Conservation (phyloP, 1,140 invertebrate genomes). For the Neelides sp. region DNA sequence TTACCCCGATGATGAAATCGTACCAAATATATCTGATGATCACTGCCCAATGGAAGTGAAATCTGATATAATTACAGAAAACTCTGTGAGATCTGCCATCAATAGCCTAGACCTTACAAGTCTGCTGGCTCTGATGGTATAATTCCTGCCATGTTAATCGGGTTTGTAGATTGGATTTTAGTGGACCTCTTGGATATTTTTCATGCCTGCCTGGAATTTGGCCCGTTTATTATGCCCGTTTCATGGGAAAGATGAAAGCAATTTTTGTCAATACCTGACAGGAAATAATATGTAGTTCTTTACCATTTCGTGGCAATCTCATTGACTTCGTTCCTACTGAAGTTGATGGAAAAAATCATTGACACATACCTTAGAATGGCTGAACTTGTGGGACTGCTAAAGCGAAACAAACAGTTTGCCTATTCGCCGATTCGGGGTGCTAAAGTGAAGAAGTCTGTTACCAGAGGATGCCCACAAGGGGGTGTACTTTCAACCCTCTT, state of each 20-base stretch:
- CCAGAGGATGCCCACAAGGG: constrained; percentile 15
- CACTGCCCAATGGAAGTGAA: too few species aligned
- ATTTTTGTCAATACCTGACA: constrained; percentile 23
- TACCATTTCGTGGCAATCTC: constrained; percentile 21
- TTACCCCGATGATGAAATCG: too few species aligned
- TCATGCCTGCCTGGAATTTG: constrained; percentile 7
- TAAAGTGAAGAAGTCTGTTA: background rate
- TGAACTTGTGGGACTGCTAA: constrained; percentile 1
- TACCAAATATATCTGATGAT: too few species aligned
- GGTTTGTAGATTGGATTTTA: background rate
- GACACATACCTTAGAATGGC: constrained; percentile 11
- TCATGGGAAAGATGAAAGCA: constrained; percentile 9
- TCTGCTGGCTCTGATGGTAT: constrained; percentile 17
- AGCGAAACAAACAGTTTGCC: constrained; percentile 9
- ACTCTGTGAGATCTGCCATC: too few species aligned
- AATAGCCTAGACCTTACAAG: constrained; percentile 9
- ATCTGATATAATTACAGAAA: too few species aligned
- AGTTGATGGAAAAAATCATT: constrained; percentile 17
- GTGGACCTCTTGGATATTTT: background rate
- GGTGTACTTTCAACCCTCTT: constrained; percentile 14
- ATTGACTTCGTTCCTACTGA: constrained; percentile 19
- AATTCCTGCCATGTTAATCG: constrained; percentile 14
- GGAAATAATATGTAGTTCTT: constrained; percentile 4
- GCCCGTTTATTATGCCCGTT: constrained; percentile 4
- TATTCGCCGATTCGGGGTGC: constrained; percentile 2